A percentile compares a stretch with the other conserved stretches of the same genome.
Conservation (phyloP, 1,140 invertebrate species). For the Acromyrmex charruanus region DNA sequence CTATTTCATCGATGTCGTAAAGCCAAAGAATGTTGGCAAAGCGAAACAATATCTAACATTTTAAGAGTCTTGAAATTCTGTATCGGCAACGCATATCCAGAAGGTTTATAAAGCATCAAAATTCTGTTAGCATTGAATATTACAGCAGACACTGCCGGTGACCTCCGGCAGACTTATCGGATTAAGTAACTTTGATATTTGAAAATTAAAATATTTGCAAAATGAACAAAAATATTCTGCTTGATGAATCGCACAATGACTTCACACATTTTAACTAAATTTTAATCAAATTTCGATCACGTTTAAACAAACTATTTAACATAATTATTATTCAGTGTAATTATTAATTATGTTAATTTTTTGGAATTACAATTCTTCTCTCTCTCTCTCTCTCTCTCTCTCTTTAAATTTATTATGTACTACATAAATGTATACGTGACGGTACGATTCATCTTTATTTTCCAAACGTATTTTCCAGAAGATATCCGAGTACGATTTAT, state of each 20-base stretch:
- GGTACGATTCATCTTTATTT: background rate
- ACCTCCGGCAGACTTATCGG: background rate
- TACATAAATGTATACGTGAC: background rate
- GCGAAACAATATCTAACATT: constrained; percentile 28
- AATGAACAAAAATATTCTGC: background rate
- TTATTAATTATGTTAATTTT: background rate
- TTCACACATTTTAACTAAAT: background rate
- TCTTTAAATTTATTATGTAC: background rate
- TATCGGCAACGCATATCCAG: background rate
- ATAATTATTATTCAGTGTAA: background rate
- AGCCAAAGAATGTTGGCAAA: constrained; percentile 20
- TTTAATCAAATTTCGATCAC: background rate
- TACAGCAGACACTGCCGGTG: background rate
- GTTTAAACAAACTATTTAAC: background rate
- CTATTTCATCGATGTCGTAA: constrained; percentile 11
- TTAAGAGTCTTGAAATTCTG: constrained; percentile 2
- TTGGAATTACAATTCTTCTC: background rate
- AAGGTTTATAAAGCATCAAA: background rate
- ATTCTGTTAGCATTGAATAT: constrained; percentile 26
- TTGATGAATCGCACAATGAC: background rate
- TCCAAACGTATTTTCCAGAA: background rate
- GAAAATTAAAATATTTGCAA: background rate
- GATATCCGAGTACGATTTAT: background rate
- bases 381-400: too few relatives aligned
- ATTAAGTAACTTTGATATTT: constrained; percentile 7